Base-by-base conservation (phyloP, 1,140 invertebrate species). In the Drosophila azteca region DNA sequence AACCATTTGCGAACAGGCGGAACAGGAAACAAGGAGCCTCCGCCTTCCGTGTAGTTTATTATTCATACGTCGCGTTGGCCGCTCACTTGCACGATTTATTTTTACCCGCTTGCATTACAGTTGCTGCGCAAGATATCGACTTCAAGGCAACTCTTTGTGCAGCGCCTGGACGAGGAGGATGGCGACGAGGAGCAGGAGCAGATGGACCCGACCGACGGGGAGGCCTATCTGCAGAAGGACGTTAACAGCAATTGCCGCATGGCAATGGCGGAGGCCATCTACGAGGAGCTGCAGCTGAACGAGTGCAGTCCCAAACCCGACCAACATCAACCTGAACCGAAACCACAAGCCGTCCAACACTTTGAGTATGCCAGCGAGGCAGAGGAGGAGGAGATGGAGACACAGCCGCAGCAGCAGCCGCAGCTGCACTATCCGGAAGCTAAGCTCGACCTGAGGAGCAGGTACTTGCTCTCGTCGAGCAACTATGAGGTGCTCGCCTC, bases 71-170 rank as follows among this genome's bases (percentile, higher is more conserved):
- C 68, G 51, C 41, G 58, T 63, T 35, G 51, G 3, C 20, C n/a
- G 22, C 35, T 26, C 43, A 4, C 13, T 26, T 9, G 24, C 22
- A 39, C 35, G 11, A 24, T n/a, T 58, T 31, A 46, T 51, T n/a
- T 24, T 13, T 8, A 53, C 51, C 24, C 11, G 51, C 46, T 41
- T 13, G 22, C 29, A 3, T 76, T 79, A 39, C 68, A 90, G 88
- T 58, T 90, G 53, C 83, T 90, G 59, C 88, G 88, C 55, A 90
- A 74, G 66, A 88, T 90, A 60, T 78, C 88, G 0, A 88, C 88
- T 51, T 84, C 88, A 20, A 90, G 66, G 62, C 87, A 90, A 39
- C 55, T 90, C 41, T 87, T 90, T 69, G 87, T 82, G 50, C 79
- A 87, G 70, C 88, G 77, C 24, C 76, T 90, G 63, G 87, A 90